These are phyloP conservation scores for Dryadula phaetusa DNA, from an alignment of 2,888 invertebrate genomes.

Conservation along the genomic window DNA sequence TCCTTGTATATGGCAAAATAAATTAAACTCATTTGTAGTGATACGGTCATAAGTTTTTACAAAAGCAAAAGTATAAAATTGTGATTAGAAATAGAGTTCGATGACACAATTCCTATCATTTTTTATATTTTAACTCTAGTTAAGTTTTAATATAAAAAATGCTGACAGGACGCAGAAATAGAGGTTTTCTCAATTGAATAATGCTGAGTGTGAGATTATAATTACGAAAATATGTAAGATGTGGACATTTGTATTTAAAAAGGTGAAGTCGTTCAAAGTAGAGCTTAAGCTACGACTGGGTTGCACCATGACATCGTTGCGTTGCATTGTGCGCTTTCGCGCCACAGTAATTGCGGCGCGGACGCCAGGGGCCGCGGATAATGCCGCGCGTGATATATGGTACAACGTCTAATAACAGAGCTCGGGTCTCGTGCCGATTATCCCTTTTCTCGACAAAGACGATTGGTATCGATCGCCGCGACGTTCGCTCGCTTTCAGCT, in stretches of 20 bases:
- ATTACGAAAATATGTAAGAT: background rate
- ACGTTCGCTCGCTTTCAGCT: slow-evolving; percentile 74
- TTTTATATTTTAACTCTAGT: background rate
- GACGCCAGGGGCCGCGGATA: slow-evolving; percentile 77
- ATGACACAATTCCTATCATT: background rate
- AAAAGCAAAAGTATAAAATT: no score
- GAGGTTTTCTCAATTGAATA: no score
- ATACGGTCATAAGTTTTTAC: no score
- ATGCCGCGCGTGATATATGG: slow-evolving; percentile 82
- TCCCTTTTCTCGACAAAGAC: slow-evolving; percentile 78
- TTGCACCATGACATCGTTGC: no score
- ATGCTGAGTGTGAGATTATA: background rate
- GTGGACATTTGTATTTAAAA: background rate
- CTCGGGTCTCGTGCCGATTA: slow-evolving; percentile 73
- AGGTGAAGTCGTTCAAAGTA: background rate
- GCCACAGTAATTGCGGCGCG: slow-evolving; percentile 75
- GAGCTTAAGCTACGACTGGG: background rate
- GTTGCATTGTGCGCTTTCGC: slow-evolving; percentile 53
- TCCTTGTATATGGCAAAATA: background rate
- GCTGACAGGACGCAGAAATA: no score
- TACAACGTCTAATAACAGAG: slow-evolving; percentile 81
- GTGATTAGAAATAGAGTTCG: no score
- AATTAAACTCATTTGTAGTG: background rate
- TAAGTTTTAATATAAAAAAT: no score
- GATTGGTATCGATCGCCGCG: slow-evolving; percentile 79